Base-by-base conservation (phyloP, 2,113 vertebrate genomes). In the Platycercus adscitus region DNA sequence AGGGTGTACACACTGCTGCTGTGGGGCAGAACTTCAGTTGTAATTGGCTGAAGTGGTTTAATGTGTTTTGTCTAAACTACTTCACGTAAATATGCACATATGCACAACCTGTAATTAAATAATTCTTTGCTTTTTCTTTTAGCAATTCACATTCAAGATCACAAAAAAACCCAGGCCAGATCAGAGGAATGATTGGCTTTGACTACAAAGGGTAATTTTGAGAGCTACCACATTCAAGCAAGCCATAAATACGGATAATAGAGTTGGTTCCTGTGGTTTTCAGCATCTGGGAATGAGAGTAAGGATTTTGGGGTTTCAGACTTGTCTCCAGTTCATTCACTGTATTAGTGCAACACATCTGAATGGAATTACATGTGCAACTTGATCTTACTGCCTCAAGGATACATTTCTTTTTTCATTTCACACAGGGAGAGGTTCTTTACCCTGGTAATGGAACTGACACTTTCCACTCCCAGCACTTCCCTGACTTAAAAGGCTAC, bases 191-290 rank as follows among this genome's bases (percentile, higher is more conserved):
- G 43, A 81, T 3, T 92, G 86, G 83, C 89, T 91, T 91, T 78
- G 50, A 95, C 86, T 94, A 93, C 82, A 93, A 92, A 96, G 91
- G 43, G 33, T 43, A 66, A 71, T 68, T 93, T 37, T 86, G 77
- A 91, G 63, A 94, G 68, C 75, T 75, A 73, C 68, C 77, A 66
- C 35, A 63, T 78, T 93, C 53, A 86, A 86, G 49, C 55, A 78
- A 66, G 37, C 41, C 55, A 55, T 80, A 92, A 89, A 63, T 85
- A 69, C 6, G 63, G 28, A 64, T 65, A 88, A 77, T 58, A 81
- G 49, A 86, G 41, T 50, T 29, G 13, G 53, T 90, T 92, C 58
- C 70, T 60, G 78, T 73, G 91, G 91, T 89, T 96, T 96, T 94
- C 79, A 78, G 79, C 64, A 94, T 90, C 76, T 94, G 88, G 85